phyloP scores from a whole-genome alignment of 2,888 invertebrate species.

The Netelia fuscicornis region DNA sequence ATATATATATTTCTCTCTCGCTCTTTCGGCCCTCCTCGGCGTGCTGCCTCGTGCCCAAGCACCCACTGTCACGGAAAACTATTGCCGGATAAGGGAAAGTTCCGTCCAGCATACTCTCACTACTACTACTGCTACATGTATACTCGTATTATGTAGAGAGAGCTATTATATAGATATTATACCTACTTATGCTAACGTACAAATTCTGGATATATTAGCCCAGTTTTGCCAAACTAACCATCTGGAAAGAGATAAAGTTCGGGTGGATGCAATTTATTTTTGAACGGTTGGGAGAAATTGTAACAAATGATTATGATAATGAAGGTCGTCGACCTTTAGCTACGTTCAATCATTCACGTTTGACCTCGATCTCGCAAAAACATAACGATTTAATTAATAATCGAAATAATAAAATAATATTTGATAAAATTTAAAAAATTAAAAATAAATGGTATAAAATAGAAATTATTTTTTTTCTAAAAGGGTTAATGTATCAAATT shows the following conservation, averaged over 20 bases:
- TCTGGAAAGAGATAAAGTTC: constrained; percentile 18
- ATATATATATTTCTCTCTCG: constrained; percentile 16
- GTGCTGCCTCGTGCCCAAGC: constrained; percentile 48
- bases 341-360: no score
- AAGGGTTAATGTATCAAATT: no score
- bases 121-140: constrained; percentile 12
- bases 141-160: no score
- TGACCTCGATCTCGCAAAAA: no score
- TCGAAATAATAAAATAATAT: no score
- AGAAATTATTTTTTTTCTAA: no score
- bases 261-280: constrained; percentile 11
- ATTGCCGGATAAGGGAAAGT: constrained; percentile 60
- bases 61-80: constrained; percentile 53
- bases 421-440: no score
- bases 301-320: background rate
- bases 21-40: constrained; percentile 10
- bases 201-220: constrained; percentile 19
- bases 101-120: constrained; percentile 41
- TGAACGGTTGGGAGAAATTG: background rate
- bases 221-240: constrained; percentile 20
- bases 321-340: no score
- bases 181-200: constrained; percentile 41
- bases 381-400: no score
- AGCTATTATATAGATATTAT: constrained; percentile 33
- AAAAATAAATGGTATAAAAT: no score